Conservation (phyloP, 1,140 invertebrate genomes). For the Papilio polytes region DNA sequence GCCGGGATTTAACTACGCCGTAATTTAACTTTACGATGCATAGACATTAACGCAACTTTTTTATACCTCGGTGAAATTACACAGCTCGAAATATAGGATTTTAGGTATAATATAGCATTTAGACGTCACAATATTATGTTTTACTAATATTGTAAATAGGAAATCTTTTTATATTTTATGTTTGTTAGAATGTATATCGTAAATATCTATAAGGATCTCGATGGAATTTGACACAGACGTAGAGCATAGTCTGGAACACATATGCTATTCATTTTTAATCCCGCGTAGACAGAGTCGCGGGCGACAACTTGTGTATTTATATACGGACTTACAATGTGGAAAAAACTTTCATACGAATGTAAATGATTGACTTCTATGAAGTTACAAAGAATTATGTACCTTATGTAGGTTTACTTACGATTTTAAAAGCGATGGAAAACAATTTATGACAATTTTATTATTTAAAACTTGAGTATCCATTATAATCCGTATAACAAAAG, state of each 20-base stretch:
- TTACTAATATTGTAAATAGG: background rate
- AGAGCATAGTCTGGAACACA: too few species aligned
- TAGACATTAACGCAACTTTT: conserved; percentile 44
- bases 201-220: too few species aligned
- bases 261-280: background rate
- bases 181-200: too few species aligned
- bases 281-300: too few species aligned
- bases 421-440: too few species aligned
- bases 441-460: too few species aligned
- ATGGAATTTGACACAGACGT: too few species aligned
- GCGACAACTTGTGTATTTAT: background rate
- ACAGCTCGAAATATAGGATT: background rate
- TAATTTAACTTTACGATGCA: conserved; percentile 53
- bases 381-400: too few species aligned
- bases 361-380: too few species aligned
- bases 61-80: conserved; percentile 5
- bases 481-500: background rate
- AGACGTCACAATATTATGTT: background rate
- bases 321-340: background rate
- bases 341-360: background rate
- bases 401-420: too few species aligned
- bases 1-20: conserved; percentile 54
- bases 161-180: too few species aligned
- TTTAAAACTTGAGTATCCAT: too few species aligned
- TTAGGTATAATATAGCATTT: background rate